Percentiles rank a stretch among this genome's conserved stretches.
Conservation (phyloP, 2,888 invertebrate genomes). For the Coleophora deauratella region DNA sequence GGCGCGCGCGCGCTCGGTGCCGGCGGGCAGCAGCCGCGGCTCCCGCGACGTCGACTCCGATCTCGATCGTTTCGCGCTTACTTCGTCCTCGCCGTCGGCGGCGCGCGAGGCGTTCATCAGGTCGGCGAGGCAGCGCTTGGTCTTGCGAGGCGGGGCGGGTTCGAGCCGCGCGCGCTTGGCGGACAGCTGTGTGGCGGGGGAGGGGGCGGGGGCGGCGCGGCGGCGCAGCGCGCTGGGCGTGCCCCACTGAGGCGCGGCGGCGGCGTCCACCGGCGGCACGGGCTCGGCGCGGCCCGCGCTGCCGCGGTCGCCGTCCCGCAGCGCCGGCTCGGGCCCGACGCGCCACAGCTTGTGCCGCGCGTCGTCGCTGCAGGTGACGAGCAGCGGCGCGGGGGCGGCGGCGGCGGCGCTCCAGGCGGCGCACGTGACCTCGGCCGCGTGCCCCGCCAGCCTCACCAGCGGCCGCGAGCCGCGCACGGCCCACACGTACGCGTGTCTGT, state of each 20-base stretch:
- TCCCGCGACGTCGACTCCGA: conserved; percentile 24
- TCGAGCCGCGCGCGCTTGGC: conserved; percentile 23
- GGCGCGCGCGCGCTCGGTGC: conserved; percentile 43
- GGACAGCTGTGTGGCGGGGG: conserved; percentile 38
- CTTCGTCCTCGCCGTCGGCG: conserved; percentile 20
- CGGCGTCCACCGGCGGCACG: conserved; percentile 30
- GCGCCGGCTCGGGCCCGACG: conserved; percentile 67
- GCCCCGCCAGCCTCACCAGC: conserved; percentile 81
- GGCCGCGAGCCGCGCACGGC: conserved; percentile 78
- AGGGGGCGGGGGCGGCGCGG: conserved; percentile 36
- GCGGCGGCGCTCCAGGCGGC: conserved; percentile 83
- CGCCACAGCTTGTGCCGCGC: conserved; percentile 85
- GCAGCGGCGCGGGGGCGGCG: conserved; percentile 59
- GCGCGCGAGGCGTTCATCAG: conserved; percentile 44
- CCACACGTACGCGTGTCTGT: conserved; percentile 92
- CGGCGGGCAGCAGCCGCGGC: conserved; percentile 23
- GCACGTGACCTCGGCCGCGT: conserved; percentile 89
- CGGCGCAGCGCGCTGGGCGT: conserved; percentile 43
- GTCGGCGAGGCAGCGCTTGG: conserved; percentile 58
- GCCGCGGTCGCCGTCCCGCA: conserved; percentile 30
- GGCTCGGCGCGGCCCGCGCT: conserved; percentile 44
- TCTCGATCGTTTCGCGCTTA: conserved; percentile 32
- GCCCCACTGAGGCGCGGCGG: conserved; percentile 24
- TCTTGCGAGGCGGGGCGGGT: conserved; percentile 23
- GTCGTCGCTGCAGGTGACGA: conserved; percentile 91